A percentile compares a stretch with the other conserved stretches of the same genome.
Conservation (phyloP, 2,888 invertebrate genomes). For the Digitonthophagus gazella region DNA sequence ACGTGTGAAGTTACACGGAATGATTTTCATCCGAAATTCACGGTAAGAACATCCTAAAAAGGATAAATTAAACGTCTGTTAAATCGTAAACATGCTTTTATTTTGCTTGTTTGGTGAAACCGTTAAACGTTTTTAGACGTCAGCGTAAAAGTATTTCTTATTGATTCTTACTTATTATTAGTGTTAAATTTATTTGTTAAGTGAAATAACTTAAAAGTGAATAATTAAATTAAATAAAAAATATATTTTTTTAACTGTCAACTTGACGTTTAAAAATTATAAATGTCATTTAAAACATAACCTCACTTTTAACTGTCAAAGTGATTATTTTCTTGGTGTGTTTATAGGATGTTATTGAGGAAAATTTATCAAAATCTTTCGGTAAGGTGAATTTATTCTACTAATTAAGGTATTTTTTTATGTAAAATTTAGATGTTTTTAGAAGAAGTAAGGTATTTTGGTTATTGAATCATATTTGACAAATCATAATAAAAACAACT, state of each 20-base stretch:
- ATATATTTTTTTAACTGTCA: no score
- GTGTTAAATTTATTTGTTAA: no score
- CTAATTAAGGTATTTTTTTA: no score
- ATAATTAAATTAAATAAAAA: no score
- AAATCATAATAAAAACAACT: no score
- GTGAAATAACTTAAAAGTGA: no score
- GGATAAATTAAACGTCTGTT: constrained; percentile 11
- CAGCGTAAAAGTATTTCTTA: no score
- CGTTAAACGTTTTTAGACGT: neutral
- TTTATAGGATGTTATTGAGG: neutral
- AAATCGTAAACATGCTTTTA: constrained; percentile 17
- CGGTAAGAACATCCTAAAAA: constrained; percentile 30
- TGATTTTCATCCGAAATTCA: constrained; percentile 25
- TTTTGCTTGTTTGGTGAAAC: constrained; percentile 3
- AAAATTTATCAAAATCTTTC: neutral
- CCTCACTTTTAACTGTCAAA: neutral
- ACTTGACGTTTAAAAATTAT: no score
- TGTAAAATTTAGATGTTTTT: no score
- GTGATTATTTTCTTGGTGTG: neutral
- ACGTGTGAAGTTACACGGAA: constrained; percentile 33
- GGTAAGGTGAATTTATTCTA: neutral
- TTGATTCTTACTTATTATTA: no score
- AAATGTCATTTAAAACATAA: constrained; percentile 3
- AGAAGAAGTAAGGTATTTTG: no score
- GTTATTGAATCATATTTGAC: no score